These are phyloP conservation scores for Sericinus montela DNA, from an alignment of 2,888 invertebrate species.

Conservation along the genomic window DNA sequence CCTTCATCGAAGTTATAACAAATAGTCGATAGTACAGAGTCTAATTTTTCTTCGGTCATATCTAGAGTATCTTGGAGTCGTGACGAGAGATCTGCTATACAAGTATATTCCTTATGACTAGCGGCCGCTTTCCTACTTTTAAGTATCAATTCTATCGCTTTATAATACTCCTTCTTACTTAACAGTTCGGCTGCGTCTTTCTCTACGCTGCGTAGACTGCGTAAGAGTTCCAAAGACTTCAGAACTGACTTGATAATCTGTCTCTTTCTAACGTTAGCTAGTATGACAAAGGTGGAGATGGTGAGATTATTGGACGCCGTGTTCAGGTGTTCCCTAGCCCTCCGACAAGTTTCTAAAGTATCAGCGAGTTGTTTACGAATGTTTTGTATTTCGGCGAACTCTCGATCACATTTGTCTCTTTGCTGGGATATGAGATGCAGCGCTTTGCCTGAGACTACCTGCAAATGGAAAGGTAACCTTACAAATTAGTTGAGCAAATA, in stretches of 20 bases:
- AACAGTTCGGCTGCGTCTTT: constrained; percentile 89
- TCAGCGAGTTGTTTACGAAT: constrained; percentile 84
- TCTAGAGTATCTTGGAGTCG: constrained; percentile 94
- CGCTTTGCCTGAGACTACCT: constrained; percentile 95
- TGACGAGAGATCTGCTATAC: constrained; percentile 91
- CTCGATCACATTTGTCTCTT: constrained; percentile 90
- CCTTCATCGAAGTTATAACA: constrained; percentile 86
- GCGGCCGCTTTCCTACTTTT: constrained; percentile 93
- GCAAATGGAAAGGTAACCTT: constrained; percentile 19
- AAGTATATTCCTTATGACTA: constrained; percentile 92
- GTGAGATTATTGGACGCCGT: constrained; percentile 90
- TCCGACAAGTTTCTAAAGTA: constrained; percentile 84
- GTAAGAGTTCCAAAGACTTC: constrained; percentile 81
- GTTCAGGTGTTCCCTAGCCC: constrained; percentile 85
- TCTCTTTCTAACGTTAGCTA: constrained; percentile 94
- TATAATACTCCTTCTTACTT: constrained; percentile 91
- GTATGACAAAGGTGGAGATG: constrained; percentile 90
- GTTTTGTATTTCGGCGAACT: constrained; percentile 87
- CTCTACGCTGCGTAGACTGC: constrained; percentile 87
- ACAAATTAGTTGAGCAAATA: too few species aligned
- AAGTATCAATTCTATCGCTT: constrained; percentile 92
- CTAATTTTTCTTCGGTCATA: constrained; percentile 94
- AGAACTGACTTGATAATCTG: constrained; percentile 90
- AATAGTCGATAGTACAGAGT: constrained; percentile 90
- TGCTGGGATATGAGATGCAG: constrained; percentile 95